Base-by-base conservation (phyloP, 2,888 invertebrate species). In the Ashinkailepas kermadecensis region DNA sequence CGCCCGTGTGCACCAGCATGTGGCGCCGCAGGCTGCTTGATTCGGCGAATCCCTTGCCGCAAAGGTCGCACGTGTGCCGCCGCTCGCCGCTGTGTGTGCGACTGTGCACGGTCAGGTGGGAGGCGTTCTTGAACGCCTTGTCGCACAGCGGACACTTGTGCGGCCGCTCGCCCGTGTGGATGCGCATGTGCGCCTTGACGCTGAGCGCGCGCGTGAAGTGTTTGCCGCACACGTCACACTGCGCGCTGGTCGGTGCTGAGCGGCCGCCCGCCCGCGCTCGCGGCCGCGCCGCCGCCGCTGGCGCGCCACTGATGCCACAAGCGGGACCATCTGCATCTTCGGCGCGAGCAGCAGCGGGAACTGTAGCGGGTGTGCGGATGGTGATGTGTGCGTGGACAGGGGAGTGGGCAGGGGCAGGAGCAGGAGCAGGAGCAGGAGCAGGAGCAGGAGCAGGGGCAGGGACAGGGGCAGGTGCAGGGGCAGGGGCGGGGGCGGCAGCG, bases 111-210 rank as follows among this genome's bases (percentile, higher is more conserved):
- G 15, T 57, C 57, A 78, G n/a, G 78, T 78, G 78, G 23, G 78
- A 78, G 21, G 78, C 57, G 78, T 78, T 78, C 78, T 78, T 78
- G 78, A 78, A 78, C 58, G 78, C 58, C 58, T 78, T 78, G 78
- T 57, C 78, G 78, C 78, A 78, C 18, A 58, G 78, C 78, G n/a
- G 58, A n/a, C 78, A 78, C 78, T 78, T 78, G 78, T 78, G 78
- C 74, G 74, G 74, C 54, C 74, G 74, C 74, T 74, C 74, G 54
- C 74, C 74, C 54, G 74, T 74, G 78, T 78, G 78, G 21, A 78
- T 78, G 54, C 78, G 78, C 78, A 78, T 78, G 23, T 78, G 78
- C 58, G 58, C 78, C 78, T 78, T 78, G 58, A 78, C 78, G 78
- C 78, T 78, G 78, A 78, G 78, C 58, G 56, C 57, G 23, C 78